Conservation (phyloP, 2,113 vertebrate genomes). For the Isichthys henryi region DNA sequence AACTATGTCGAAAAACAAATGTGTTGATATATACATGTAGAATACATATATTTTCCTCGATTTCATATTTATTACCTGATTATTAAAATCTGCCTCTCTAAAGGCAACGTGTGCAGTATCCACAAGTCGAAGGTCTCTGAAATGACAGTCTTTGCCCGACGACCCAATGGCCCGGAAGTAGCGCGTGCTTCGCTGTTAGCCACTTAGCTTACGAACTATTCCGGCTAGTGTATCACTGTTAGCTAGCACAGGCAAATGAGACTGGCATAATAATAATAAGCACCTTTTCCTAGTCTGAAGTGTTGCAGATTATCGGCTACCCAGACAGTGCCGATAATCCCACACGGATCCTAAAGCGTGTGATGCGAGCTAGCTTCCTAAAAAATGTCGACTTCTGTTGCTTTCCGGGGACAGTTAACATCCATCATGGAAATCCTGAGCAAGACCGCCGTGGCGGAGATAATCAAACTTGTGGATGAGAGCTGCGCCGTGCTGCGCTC, state of each 20-base stretch:
- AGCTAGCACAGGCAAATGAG: not conserved
- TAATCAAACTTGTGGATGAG: slow-evolving; percentile 12
- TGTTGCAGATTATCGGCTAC: not conserved
- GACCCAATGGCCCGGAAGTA: not conserved
- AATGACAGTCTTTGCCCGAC: not conserved
- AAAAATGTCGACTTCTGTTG: slow-evolving; percentile 13
- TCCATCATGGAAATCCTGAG: slow-evolving; percentile 14
- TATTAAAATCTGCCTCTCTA: not conserved
- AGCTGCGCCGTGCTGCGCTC: not conserved
- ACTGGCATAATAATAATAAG: not conserved
- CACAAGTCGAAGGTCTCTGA: not conserved
- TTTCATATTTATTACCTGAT: not conserved
- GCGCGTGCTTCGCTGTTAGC: not conserved
- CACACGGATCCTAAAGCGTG: not conserved
- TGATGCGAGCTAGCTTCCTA: not conserved
- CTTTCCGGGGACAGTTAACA: slow-evolving; percentile 7
- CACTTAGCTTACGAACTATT: not conserved
- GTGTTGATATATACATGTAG: not conserved
- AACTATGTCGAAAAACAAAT: not conserved
- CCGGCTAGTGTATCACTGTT: not conserved
- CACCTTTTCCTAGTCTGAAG: not conserved
- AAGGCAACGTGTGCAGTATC: not conserved
- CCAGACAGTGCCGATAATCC: not conserved
- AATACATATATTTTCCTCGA: not conserved
- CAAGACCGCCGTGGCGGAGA: slow-evolving; percentile 16